These are phyloP conservation scores for Corydoras maculifer DNA, from an alignment of 2,113 vertebrate species.

Conservation along the genomic window DNA sequence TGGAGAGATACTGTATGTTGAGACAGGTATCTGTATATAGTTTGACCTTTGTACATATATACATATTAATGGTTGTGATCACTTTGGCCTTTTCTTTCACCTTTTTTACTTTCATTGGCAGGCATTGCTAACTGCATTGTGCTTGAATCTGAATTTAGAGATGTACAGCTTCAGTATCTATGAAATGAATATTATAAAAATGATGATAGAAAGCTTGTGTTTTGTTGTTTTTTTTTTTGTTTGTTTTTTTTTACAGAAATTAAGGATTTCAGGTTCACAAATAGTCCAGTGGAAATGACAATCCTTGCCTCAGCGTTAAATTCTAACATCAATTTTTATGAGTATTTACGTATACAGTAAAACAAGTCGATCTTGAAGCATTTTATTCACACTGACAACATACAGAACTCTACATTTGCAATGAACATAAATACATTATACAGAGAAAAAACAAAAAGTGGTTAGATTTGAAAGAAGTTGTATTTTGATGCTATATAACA, in stretches of 20 bases:
- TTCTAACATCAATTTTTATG: too few species aligned
- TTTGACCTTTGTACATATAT: conserved; percentile 72
- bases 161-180: conserved; percentile 72
- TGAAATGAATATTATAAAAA: conserved; percentile 57
- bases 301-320: too few species aligned
- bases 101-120: conserved; percentile 55
- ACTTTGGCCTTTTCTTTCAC: conserved; percentile 62
- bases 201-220: conserved; percentile 35
- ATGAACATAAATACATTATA: conserved; percentile 26
- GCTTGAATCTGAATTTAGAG: conserved; percentile 72
- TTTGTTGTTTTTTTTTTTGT: conserved; percentile 6
- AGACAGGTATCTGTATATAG: conserved; percentile 63
- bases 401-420: conserved; percentile 15
- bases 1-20: conserved; percentile 41
- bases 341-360: too few species aligned
- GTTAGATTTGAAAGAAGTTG: background rate
- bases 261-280: background rate
- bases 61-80: conserved; percentile 68
- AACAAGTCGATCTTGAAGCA: too few species aligned
- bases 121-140: conserved; percentile 74
- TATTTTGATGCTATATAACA: background rate
- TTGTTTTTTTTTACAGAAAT: background rate
- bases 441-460: background rate
- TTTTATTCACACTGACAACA: conserved; percentile 2
- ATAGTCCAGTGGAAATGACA: too few species aligned